phyloP scores from a whole-genome alignment of 2,888 invertebrate genomes.

The Nowickia ferox region DNA sequence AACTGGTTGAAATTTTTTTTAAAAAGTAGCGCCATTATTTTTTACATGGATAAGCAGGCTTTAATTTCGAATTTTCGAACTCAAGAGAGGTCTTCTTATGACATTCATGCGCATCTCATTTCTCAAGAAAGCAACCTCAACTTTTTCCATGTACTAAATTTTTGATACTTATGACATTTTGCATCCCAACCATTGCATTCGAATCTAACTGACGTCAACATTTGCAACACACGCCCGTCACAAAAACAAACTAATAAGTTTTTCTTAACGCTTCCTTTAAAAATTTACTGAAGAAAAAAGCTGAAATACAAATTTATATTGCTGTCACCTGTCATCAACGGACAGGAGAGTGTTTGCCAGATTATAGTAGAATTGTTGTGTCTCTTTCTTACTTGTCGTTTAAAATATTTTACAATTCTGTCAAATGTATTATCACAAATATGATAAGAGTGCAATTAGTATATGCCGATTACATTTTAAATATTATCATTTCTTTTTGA shows the following conservation, averaged over 20 bases:
- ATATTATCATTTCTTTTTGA: slow-evolving; percentile 21
- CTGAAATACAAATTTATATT: not conserved
- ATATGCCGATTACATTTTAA: slow-evolving; percentile 48
- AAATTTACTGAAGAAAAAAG: slow-evolving; percentile 3
- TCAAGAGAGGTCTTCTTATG: no score
- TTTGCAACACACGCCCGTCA: not conserved
- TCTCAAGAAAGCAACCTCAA: no score
- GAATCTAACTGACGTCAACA: slow-evolving; percentile 41
- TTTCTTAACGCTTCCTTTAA: slow-evolving; percentile 19
- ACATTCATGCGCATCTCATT: no score
- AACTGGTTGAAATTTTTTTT: no score
- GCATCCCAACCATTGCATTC: not conserved
- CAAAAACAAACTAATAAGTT: slow-evolving; percentile 26
- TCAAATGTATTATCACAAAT: slow-evolving; percentile 35
- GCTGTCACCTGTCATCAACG: slow-evolving; percentile 35
- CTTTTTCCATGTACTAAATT: not conserved
- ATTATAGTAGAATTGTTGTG: slow-evolving; percentile 25
- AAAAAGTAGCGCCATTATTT: no score
- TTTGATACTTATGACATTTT: slow-evolving; percentile 11
- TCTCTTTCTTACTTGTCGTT: not conserved
- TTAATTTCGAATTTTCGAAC: no score
- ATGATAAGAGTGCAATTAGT: slow-evolving; percentile 35
- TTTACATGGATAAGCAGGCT: no score
- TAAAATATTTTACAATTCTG: slow-evolving; percentile 43
- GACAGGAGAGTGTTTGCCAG: slow-evolving; percentile 22